phyloP scores from a whole-genome alignment of 2,797 vertebrate genomes.

The Spatula versicolor region DNA sequence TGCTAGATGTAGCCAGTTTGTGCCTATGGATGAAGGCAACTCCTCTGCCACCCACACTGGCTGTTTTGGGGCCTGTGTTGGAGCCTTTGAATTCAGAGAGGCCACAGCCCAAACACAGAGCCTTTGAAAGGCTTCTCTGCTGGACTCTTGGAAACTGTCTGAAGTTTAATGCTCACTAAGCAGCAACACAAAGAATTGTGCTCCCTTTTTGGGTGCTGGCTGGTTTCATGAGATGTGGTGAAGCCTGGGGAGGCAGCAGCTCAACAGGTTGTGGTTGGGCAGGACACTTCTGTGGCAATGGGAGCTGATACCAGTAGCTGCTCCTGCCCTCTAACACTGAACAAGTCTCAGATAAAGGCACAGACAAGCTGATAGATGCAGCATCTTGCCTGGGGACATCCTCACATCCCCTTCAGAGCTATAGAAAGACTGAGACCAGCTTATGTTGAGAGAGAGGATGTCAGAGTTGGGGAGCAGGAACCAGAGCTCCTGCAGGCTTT shows the following conservation, averaged over 20 bases:
- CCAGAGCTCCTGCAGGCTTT: neutral
- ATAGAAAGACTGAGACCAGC: slow-evolving; percentile 2
- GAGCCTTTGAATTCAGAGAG: neutral
- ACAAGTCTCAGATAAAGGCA: neutral
- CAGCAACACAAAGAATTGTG: neutral
- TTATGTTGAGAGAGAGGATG: neutral
- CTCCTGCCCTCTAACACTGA: neutral
- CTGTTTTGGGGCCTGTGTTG: neutral
- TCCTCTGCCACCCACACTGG: neutral
- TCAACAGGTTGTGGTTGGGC: accelerated
- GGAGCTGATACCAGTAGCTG: neutral
- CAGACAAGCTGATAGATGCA: neutral
- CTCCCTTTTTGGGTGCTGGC: neutral
- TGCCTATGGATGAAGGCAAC: neutral
- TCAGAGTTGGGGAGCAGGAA: neutral
- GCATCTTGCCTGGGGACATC: neutral
- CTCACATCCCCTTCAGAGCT: neutral
- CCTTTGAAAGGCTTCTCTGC: neutral
- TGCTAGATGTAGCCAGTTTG: neutral
- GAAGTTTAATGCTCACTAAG: neutral
- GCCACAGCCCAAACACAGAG: neutral
- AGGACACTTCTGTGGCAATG: neutral
- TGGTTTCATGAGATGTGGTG: neutral
- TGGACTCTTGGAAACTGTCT: neutral
- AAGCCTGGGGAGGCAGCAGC: accelerated